Evolutionary conservation across 2,888 invertebrate species (phyloP).

Genomic region (Ecliptopera silaceata): DNA sequence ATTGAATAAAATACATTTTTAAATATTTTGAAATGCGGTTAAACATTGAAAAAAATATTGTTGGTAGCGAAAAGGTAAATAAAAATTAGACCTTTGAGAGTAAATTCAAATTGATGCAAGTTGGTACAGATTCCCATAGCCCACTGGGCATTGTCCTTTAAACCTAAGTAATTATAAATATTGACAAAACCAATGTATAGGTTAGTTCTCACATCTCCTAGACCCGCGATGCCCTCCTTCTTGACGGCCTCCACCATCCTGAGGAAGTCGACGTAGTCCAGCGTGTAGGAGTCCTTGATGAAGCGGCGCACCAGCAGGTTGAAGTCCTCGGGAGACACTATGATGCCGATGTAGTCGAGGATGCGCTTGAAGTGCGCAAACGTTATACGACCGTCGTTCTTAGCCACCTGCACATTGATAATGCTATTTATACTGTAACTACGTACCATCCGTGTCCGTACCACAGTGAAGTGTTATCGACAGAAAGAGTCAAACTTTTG

Average conservation of each 20-base stretch:
- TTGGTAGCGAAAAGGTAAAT: too few relatives aligned
- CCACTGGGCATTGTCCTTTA: too few relatives aligned
- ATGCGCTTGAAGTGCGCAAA: slow-evolving; percentile 90
- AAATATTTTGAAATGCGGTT: too few relatives aligned
- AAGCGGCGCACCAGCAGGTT: slow-evolving; percentile 88
- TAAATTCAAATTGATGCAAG: too few relatives aligned
- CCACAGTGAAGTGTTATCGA: not conserved
- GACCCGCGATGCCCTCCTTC: slow-evolving; percentile 76
- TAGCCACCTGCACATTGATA: slow-evolving; percentile 82
- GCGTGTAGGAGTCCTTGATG: slow-evolving; percentile 88
- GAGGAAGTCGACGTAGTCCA: slow-evolving; percentile 91
- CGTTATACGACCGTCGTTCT: slow-evolving; percentile 89
- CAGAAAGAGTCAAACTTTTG: too few relatives aligned
- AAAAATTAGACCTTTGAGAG: too few relatives aligned
- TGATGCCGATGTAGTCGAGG: slow-evolving; percentile 87
- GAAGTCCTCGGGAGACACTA: slow-evolving; percentile 88
- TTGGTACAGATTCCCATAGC: too few relatives aligned
- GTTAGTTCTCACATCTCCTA: slow-evolving; percentile 76
- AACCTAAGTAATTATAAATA: too few relatives aligned
- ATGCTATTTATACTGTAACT: too few relatives aligned
- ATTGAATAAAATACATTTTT: too few relatives aligned
- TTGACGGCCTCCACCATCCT: slow-evolving; percentile 86
- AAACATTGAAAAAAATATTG: too few relatives aligned
- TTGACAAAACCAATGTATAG: not conserved
- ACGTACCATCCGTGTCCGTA: too few relatives aligned